Percentiles rank a stretch among this genome's conserved stretches.
Evolutionary conservation across 2,888 invertebrate species (phyloP).

Genomic region (Gymnocheta viridis): DNA sequence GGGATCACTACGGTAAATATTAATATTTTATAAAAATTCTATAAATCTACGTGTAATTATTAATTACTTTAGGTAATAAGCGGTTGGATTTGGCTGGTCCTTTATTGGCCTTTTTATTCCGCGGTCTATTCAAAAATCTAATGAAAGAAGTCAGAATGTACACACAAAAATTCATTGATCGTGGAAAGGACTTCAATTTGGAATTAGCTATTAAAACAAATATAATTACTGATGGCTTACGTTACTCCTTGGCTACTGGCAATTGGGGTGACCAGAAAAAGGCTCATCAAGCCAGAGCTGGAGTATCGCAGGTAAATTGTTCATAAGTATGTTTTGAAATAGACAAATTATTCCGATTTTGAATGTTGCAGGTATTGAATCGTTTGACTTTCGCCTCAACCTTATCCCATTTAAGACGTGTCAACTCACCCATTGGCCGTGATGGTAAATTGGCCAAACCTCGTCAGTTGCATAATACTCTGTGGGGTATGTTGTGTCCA

Average conservation of each 20-base stretch:
- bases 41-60: neutral
- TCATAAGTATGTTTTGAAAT: neutral
- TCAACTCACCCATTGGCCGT: constrained; percentile 99
- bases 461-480: constrained; percentile 98
- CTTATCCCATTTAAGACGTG: constrained; percentile 97
- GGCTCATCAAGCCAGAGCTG: constrained; percentile 92
- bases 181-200: constrained; percentile 98
- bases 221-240: constrained; percentile 98
- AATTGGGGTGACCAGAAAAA: constrained; percentile 99
- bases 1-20: constrained; percentile 96
- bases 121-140: constrained; percentile 97
- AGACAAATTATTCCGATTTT: neutral
- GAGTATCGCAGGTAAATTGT: constrained; percentile 87
- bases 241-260: constrained; percentile 99
- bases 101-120: constrained; percentile 96
- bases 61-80: constrained; percentile 86
- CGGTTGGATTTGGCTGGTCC: constrained; percentile 98
- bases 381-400: constrained; percentile 99
- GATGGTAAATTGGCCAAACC: constrained; percentile 99
- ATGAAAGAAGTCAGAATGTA: constrained; percentile 99
- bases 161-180: constrained; percentile 99
- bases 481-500: constrained; percentile 99
- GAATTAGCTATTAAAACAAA: constrained; percentile 95
- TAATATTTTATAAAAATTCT: neutral
- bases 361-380: constrained; percentile 92